Base-by-base conservation (phyloP, 2,888 invertebrate species). In the Resseliella maxima region DNA sequence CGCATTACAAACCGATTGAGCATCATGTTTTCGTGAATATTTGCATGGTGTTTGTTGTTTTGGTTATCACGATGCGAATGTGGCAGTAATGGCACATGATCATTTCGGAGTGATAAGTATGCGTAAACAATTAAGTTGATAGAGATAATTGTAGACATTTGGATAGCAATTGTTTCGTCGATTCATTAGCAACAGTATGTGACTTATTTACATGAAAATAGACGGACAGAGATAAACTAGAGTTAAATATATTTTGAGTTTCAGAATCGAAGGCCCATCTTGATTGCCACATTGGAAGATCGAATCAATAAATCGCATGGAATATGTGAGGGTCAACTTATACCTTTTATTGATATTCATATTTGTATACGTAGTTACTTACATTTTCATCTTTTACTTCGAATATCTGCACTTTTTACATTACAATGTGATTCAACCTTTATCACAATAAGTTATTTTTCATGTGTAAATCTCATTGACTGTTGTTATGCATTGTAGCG, bases 121-220 rank as follows among this genome's bases (percentile, higher is more conserved):
- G 24, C 59, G 27, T 12, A 31, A 31, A 31, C 72, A 72, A 72
- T 72, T 72, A 72, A 31, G 31, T 2, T 59, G 59, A 31, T 31
- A 31, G n/a, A 72, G 35, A 31, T 72, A 35, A 72, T 72, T 72
- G 2, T 15, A 72, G 31, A 72, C 31, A 72, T 31, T 72, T 31
- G 15, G 31, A 8, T 72, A 24, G 59, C 0, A 5, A 8, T 59
- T 59, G 2, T 59, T 59, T 59, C 24, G 3, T 12, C 59, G 59
- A n/a, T 59, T 72, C 31, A 15, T 72, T 72, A 72, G 72, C 72
- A 35, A 31, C 72, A 31, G 31, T 12, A 35, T 72, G 72, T 72
- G 72, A 72, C 31, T 72, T 72, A 72, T 72, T 72, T 35, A 72
- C n/a, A n/a, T n/a, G n/a, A n/a, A n/a, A n/a, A n/a, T n/a, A n/a